phyloP scores from a whole-genome alignment of 2,888 invertebrate species.

The Tenthredo amoena region DNA sequence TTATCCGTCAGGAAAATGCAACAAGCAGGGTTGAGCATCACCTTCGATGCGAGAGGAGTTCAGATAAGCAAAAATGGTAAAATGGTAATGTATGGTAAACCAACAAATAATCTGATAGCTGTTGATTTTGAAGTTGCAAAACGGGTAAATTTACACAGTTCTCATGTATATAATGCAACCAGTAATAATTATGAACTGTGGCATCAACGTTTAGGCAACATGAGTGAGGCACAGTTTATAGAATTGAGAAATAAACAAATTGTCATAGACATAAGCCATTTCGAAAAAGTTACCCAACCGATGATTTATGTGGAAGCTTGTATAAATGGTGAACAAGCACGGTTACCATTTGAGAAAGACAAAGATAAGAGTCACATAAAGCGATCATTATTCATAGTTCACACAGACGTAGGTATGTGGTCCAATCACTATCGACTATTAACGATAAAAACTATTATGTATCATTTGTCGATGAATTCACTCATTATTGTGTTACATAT shows the following conservation, averaged over 20 bases:
- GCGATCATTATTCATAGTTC: background rate
- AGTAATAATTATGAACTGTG: constrained; percentile 45
- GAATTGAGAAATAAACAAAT: constrained; percentile 52
- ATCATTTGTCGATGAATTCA: constrained; percentile 4
- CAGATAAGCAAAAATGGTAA: constrained; percentile 27
- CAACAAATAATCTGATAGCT: constrained; percentile 54
- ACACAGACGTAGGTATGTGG: background rate
- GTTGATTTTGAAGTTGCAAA: constrained; percentile 10
- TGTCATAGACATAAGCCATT: constrained; percentile 35
- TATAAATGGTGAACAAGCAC: constrained; percentile 17
- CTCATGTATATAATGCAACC: constrained; percentile 13
- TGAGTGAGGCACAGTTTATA: constrained; percentile 45
- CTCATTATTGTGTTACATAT: constrained; percentile 54
- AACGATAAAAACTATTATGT: background rate
- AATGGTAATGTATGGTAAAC: constrained; percentile 61
- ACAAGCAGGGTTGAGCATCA: constrained; percentile 63
- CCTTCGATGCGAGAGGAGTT: constrained; percentile 55
- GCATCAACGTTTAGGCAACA: constrained; percentile 54
- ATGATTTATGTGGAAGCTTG: constrained; percentile 54
- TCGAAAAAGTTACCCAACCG: constrained; percentile 43
- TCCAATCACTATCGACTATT: background rate
- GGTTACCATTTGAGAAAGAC: background rate
- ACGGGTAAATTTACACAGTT: background rate
- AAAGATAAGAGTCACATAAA: constrained; percentile 3
- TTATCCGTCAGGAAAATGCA: constrained; percentile 62